These are phyloP conservation scores for Bryconaethiops microstoma DNA, from an alignment of 2,797 vertebrate genomes.

Conservation along the genomic window DNA sequence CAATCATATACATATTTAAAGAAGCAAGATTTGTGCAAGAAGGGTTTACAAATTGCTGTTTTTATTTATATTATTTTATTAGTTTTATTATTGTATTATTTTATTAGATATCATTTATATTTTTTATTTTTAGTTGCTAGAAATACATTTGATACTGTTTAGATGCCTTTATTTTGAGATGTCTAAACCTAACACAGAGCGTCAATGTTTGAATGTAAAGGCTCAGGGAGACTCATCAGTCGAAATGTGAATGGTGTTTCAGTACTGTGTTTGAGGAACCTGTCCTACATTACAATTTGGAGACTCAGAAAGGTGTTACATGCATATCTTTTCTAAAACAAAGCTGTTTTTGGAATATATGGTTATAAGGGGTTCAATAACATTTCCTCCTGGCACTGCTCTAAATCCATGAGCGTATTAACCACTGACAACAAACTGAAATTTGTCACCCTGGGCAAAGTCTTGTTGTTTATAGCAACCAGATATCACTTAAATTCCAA, in stretches of 20 bases:
- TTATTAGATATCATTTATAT: too few relatives aligned
- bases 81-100: too few relatives aligned
- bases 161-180: background rate
- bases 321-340: background rate
- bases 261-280: background rate
- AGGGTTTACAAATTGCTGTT: background rate
- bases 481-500: background rate
- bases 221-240: background rate
- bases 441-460: background rate
- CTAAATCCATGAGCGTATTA: background rate
- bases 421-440: background rate
- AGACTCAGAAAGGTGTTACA: too few relatives aligned
- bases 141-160: background rate
- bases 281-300: too few relatives aligned
- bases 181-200: background rate
- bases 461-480: background rate
- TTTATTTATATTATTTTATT: background rate
- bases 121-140: background rate
- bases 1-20: background rate
- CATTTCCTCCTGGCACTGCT: background rate
- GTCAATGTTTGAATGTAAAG: background rate
- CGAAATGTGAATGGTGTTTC: background rate
- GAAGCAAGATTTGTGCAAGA: background rate
- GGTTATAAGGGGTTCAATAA: too few relatives aligned
- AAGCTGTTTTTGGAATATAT: background rate